These are phyloP conservation scores for Cactoblastis cactorum DNA, from an alignment of 2,888 invertebrate species.

Conservation along the genomic window DNA sequence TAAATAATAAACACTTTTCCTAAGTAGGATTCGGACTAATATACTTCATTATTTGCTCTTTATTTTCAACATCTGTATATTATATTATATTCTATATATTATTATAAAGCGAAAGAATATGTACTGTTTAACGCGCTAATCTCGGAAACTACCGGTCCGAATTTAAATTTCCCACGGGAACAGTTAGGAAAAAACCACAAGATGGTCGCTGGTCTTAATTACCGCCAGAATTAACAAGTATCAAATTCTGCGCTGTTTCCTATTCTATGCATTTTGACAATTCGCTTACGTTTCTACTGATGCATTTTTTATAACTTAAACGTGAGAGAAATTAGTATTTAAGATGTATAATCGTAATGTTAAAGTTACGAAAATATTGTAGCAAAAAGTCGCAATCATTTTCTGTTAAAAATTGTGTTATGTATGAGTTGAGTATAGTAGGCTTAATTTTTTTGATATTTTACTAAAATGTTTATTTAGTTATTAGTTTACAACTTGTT, in stretches of 20 bases:
- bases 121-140: too few species aligned
- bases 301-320: slow-evolving; percentile 12
- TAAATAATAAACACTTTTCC: too few species aligned
- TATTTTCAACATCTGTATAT: too few species aligned
- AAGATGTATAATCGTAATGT: slow-evolving; percentile 8
- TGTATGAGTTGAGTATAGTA: slow-evolving; percentile 4
- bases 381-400: background rate
- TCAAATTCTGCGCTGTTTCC: background rate
- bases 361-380: background rate
- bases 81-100: too few species aligned
- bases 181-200: too few species aligned
- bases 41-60: too few species aligned
- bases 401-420: background rate
- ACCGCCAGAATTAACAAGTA: background rate
- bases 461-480: background rate
- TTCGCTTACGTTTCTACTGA: slow-evolving; percentile 18
- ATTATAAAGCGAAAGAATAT: too few species aligned
- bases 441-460: slow-evolving; percentile 1
- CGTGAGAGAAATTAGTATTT: slow-evolving; percentile 14
- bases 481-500: slow-evolving; percentile 10
- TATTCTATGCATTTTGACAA: background rate
- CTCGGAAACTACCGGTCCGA: too few species aligned
- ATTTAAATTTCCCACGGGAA: too few species aligned
- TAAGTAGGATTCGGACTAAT: too few species aligned
- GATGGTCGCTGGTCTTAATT: too few species aligned